Percentiles rank a stretch among this genome's conserved stretches.
Conservation (phyloP, 2,797 vertebrate genomes). For the Urocyon cinereoargenteus region DNA sequence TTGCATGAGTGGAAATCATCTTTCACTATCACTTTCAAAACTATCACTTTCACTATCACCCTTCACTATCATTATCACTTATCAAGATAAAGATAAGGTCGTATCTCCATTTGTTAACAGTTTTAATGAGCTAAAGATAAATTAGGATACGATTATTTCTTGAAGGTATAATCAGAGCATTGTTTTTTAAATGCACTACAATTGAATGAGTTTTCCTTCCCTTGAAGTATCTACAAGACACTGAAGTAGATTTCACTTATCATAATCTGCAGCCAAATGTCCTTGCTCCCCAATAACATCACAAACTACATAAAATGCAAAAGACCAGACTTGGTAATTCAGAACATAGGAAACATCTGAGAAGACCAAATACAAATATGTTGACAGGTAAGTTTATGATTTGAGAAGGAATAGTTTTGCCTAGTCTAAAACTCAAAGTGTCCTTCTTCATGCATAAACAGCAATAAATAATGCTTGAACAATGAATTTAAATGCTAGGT, state of each 20-base stretch:
- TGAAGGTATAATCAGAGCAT: not conserved
- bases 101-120: not conserved
- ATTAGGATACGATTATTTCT: not conserved
- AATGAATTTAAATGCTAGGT: slow-evolving; percentile 10
- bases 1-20: not conserved
- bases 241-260: not conserved
- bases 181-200: not conserved
- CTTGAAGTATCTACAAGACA: not conserved
- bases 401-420: not conserved
- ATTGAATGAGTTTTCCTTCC: not conserved
- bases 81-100: not conserved
- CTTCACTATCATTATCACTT: not conserved
- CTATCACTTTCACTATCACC: not conserved
- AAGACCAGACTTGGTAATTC: not conserved
- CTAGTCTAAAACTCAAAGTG: not conserved
- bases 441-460: not conserved
- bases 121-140: not conserved
- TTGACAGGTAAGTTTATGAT: not conserved
- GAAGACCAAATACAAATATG: not conserved
- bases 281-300: not conserved
- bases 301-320: not conserved
- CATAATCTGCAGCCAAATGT: not conserved
- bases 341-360: not conserved
- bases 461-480: slow-evolving; percentile 38
- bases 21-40: not conserved